Conservation (phyloP, 2,888 invertebrate species). For the Lutraria lutraria region DNA sequence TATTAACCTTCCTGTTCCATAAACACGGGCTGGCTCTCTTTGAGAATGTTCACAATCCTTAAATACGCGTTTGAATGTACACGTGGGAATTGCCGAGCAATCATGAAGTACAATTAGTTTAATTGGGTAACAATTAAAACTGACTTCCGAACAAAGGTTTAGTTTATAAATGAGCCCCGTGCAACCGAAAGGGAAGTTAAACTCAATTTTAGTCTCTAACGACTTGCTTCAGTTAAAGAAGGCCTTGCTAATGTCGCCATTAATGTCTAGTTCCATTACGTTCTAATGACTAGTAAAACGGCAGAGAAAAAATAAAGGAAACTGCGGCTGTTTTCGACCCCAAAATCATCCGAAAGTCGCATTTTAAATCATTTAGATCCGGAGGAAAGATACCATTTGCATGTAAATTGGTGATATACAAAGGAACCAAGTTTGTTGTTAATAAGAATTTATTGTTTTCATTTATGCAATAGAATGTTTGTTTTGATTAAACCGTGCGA, state of each 20-base stretch:
- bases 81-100: conserved; percentile 43
- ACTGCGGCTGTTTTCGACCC: conserved; percentile 9
- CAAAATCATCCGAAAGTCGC: background rate
- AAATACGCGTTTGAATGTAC: conserved; percentile 41
- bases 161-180: conserved; percentile 58
- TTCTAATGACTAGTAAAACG: conserved; percentile 45
- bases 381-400: conserved; percentile 34
- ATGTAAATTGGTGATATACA: conserved; percentile 41
- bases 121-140: conserved; percentile 68
- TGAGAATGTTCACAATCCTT: conserved; percentile 12
- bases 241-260: conserved; percentile 45
- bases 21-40: conserved; percentile 1
- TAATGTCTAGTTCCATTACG: conserved; percentile 35
- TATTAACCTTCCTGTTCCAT: conserved; percentile 13
- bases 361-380: conserved; percentile 38
- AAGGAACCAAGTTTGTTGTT: conserved; percentile 21
- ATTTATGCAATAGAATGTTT: conserved; percentile 11
- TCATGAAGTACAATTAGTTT: conserved; percentile 60
- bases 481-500: conserved; percentile 23
- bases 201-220: conserved; percentile 63
- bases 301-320: conserved; percentile 15
- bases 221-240: conserved; percentile 45
- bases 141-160: conserved; percentile 68
- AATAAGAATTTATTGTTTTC: conserved; percentile 50
- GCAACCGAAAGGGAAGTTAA: conserved; percentile 55